Evolutionary conservation across 2,113 vertebrate genomes (phyloP), one percentile per base, ranked within the genome.

Genomic region (Nematolebias whitei): DNA sequence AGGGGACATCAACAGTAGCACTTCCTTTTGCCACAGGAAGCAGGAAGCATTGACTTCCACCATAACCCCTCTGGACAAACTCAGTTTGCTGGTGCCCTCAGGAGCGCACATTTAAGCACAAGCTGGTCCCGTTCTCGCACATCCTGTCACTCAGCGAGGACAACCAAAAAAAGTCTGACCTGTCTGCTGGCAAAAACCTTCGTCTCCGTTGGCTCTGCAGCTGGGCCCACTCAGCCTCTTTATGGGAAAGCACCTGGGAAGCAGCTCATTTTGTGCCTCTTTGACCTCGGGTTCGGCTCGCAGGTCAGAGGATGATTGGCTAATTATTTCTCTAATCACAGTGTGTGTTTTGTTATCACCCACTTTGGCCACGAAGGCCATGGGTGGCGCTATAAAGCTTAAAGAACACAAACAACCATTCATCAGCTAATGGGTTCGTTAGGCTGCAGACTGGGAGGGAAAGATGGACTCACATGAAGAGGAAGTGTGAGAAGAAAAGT

Each of bases 11-110:
- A 60, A 85, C 82, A 58, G 90, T 90, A 90, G 89, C 84, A 80
- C 86, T 91, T 92, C 91, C 91, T 89, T 53, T 85, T 4, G 54
- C 68, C 61, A 73, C 88, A 89, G 91, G 88, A 85, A 87, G 79
- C 88, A 91, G 92, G 91, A 92, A 91, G 84, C 78, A 79, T 78
- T 85, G 81, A 81, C 87, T 90, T 91, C 83, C 80, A 79, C 22
- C 16, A 15, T 67, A 50, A 61, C 43, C 69, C 75, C 64, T 58
- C 73, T 57, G 71, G 68, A 63, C 55, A 63, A 84, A 71, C 68
- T 63, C 72, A 5, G 67, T 67, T 75, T 66, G 8, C 66, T 64
- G 83, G 83, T 77, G 84, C 71, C 41, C 68, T 48, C 50, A 35
- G 50, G 22, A 35, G 35, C 45, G 24, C 39, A 20, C 39, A 29